phyloP scores from a whole-genome alignment of 64 coral and sea anemone genomes.

The Pocillopora verrucosa region DNA sequence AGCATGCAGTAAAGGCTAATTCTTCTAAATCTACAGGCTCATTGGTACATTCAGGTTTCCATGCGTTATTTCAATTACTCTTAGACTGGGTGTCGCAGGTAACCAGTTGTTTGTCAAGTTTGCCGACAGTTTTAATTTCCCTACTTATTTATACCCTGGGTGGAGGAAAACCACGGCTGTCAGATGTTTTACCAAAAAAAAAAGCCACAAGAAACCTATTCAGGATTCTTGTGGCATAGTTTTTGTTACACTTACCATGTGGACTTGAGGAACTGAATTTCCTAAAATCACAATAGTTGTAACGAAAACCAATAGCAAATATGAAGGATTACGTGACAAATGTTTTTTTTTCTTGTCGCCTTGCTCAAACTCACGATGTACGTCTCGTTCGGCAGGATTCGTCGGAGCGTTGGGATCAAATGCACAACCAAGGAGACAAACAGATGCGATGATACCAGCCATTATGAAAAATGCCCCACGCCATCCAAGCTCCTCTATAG shows the following conservation, averaged over 20 bases:
- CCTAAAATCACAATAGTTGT: background rate
- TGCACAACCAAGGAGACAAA: slow-evolving; percentile 29
- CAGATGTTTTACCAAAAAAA: background rate
- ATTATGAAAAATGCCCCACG: slow-evolving; percentile 36
- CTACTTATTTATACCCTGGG: no score
- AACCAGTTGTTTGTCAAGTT: no score
- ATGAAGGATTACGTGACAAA: background rate
- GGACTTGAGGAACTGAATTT: background rate
- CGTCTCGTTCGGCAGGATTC: background rate
- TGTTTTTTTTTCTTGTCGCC: background rate
- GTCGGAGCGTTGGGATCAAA: slow-evolving; percentile 49
- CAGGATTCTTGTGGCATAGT: background rate
- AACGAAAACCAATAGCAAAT: background rate
- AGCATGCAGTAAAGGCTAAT: no score
- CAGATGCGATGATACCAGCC: slow-evolving; percentile 20
- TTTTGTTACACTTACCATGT: background rate
- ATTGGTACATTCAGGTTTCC: no score
- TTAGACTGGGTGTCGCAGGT: no score
- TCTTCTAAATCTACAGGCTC: no score
- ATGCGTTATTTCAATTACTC: no score
- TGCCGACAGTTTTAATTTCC: no score
- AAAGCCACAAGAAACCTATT: background rate
- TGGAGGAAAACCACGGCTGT: background rate
- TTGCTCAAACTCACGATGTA: background rate
- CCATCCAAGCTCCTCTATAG: slow-evolving; percentile 21